Percentiles rank a stretch among this genome's conserved stretches.
Conservation (phyloP, 2,797 vertebrate genomes). For the Trachops cirrhosus region DNA sequence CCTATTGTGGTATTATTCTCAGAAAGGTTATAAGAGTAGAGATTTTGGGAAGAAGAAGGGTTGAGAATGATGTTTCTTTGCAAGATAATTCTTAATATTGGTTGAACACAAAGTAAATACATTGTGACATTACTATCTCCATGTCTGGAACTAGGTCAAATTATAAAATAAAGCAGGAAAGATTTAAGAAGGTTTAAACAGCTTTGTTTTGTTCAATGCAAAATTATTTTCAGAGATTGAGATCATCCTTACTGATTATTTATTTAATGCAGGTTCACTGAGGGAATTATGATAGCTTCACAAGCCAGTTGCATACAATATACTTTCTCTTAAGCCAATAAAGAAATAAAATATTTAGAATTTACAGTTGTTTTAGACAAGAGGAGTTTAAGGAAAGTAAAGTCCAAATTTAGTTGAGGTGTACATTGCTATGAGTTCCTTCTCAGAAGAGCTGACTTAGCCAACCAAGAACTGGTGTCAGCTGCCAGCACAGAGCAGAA, state of each 20-base stretch:
- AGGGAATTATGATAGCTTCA: not conserved
- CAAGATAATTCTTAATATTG: slow-evolving; percentile 19
- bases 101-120: not conserved
- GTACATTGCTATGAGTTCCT: not conserved
- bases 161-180: not conserved
- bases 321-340: not conserved
- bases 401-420: not conserved
- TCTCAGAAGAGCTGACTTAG: not conserved
- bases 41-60: not conserved
- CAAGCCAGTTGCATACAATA: not conserved
- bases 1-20: slow-evolving; percentile 10
- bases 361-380: not conserved
- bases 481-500: not conserved
- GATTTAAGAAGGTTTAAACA: not conserved
- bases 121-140: not conserved
- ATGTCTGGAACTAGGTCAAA: not conserved
- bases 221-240: not conserved
- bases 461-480: not conserved
- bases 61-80: not conserved
- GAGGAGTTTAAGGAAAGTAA: not conserved
- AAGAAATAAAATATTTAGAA: not conserved
- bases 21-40: slow-evolving; percentile 7
- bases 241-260: not conserved
- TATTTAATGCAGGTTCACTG: not conserved
- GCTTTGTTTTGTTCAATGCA: not conserved